phyloP scores from a whole-genome alignment of 2,888 invertebrate species.

The Stegophylla sp. region DNA sequence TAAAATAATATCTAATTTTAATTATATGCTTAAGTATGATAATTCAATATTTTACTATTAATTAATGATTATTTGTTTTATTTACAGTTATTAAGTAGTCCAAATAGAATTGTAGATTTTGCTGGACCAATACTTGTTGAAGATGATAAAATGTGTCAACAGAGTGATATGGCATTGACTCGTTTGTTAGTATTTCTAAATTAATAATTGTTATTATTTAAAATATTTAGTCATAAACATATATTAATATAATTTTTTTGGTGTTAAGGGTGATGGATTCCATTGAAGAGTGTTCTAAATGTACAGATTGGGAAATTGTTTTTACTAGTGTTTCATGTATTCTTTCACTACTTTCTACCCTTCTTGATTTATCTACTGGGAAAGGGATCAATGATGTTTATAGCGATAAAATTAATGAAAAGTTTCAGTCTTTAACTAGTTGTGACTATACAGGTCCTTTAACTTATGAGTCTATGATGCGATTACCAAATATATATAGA shows the following conservation, averaged over 20 bases:
- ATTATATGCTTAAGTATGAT: no score
- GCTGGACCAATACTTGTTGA: constrained; percentile 69
- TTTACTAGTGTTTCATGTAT: constrained; percentile 83
- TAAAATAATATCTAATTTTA: no score
- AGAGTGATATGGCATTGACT: constrained; percentile 82
- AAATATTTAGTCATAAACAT: background rate
- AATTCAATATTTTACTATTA: no score
- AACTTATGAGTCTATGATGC: constrained; percentile 83
- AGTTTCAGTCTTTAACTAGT: constrained; percentile 74
- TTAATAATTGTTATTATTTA: background rate
- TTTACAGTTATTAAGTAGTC: constrained; percentile 73
- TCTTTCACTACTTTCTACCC: constrained; percentile 80
- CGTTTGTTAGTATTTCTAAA: constrained; percentile 71
- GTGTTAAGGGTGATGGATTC: constrained; percentile 83
- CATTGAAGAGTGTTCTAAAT: constrained; percentile 88
- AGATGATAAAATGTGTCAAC: constrained; percentile 70
- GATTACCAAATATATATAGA: constrained; percentile 83
- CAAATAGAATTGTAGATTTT: constrained; percentile 80
- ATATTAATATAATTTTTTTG: background rate
- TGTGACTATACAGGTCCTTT: constrained; percentile 80
- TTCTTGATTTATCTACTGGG: constrained; percentile 81
- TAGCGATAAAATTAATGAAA: constrained; percentile 71
- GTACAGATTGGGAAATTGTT: constrained; percentile 78
- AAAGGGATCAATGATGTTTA: constrained; percentile 74
- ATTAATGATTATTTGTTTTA: no score